Evolutionary conservation across 2,797 vertebrate genomes (phyloP).

Genomic region (Pteronotus mesoamericanus): DNA sequence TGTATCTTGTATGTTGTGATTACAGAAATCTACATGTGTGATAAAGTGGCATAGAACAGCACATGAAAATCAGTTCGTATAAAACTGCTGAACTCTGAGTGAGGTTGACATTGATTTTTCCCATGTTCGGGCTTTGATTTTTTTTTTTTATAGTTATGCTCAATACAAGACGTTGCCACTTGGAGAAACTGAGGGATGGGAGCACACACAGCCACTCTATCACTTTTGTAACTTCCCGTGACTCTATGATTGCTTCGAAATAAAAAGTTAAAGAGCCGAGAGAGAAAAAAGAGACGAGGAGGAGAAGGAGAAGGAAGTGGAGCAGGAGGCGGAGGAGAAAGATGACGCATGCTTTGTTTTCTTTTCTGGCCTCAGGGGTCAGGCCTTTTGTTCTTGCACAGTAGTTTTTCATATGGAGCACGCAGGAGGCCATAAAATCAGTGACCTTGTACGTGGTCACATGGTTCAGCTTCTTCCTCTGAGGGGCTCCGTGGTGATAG

Average conservation of each 20-base stretch:
- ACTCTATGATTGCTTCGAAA: not conserved
- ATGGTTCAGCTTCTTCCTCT: not conserved
- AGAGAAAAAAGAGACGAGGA: not conserved
- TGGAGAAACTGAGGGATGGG: not conserved
- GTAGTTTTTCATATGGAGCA: not conserved
- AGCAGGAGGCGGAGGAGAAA: accelerated
- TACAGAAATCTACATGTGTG: not conserved
- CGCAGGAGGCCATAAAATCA: no score
- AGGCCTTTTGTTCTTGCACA: not conserved
- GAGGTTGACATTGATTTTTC: not conserved
- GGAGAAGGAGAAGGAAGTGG: not conserved
- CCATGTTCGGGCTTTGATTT: not conserved
- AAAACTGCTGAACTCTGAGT: not conserved
- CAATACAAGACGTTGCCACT: not conserved
- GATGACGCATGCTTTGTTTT: not conserved
- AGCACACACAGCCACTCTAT: not conserved
- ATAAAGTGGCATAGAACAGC: not conserved
- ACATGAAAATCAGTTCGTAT: not conserved
- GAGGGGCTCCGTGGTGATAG: not conserved
- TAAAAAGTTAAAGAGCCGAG: not conserved
- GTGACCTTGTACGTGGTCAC: not conserved
- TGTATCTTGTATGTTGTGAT: not conserved
- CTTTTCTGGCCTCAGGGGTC: not conserved
- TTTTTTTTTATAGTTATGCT: accelerated
- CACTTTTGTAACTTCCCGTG: not conserved